Conservation (phyloP, 1,140 invertebrate genomes). For the Rhizoglyphus robini region DNA sequence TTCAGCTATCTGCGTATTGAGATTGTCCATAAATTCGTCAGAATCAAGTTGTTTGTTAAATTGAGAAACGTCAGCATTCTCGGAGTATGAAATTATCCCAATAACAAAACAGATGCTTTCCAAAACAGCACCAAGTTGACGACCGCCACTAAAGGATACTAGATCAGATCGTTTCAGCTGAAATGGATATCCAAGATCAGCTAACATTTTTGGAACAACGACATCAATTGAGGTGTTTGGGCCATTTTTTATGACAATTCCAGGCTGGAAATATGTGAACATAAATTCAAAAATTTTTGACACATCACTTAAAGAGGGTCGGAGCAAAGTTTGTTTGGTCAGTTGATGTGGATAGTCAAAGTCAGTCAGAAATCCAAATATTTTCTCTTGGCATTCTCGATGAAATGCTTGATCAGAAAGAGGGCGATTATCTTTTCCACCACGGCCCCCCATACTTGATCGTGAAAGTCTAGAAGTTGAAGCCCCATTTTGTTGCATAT, state of each 20-base stretch:
- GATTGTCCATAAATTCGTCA: neutral
- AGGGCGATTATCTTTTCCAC: neutral
- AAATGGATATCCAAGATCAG: slow-evolving; percentile 14
- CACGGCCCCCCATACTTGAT: neutral
- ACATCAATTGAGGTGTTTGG: neutral
- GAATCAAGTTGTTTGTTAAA: neutral
- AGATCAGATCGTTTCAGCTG: slow-evolving; percentile 8
- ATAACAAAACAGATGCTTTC: slow-evolving; percentile 1
- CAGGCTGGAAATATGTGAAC: neutral
- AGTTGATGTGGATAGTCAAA: neutral
- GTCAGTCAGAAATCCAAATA: neutral
- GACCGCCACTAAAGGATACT: slow-evolving; percentile 4
- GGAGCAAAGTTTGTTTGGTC: neutral
- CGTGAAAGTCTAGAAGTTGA: neutral
- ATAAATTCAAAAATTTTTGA: neutral
- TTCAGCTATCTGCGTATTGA: neutral
- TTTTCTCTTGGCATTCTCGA: slow-evolving; percentile 5
- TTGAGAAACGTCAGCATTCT: neutral
- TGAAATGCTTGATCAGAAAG: neutral
- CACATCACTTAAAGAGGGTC: neutral
- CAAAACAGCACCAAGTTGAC: slow-evolving; percentile 7
- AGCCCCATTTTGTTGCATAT: neutral
- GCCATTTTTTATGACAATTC: neutral
- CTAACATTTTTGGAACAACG: slow-evolving; percentile 3
- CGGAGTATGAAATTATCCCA: neutral